Evolutionary conservation across 1,140 invertebrate species (phyloP).

Genomic region (Solenopsis invicta): DNA sequence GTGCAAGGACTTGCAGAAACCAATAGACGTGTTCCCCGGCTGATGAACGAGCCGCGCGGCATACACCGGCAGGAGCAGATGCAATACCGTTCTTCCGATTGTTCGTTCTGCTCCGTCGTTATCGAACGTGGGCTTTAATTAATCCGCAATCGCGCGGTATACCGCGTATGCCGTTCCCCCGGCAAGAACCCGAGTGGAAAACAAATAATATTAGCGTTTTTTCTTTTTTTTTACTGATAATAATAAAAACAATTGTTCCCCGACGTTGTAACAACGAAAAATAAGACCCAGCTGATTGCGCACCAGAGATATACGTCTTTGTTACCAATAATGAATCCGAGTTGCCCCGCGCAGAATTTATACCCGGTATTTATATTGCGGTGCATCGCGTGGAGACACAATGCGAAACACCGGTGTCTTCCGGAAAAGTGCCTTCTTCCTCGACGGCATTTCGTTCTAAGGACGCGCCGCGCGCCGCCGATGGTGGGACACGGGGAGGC

Average conservation of each 20-base stretch:
- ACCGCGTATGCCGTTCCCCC: background rate
- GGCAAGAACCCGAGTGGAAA: background rate
- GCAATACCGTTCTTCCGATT: slow-evolving; percentile 29
- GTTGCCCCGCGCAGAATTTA: slow-evolving; percentile 13
- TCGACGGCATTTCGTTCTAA: slow-evolving; percentile 7
- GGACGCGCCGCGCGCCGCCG: slow-evolving; percentile 1
- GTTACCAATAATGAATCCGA: slow-evolving; percentile 9
- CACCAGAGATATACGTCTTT: background rate
- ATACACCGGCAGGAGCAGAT: slow-evolving; percentile 32
- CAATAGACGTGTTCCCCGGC: slow-evolving; percentile 34
- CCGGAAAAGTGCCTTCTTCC: slow-evolving; percentile 50
- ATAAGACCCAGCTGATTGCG: background rate
- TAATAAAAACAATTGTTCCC: background rate
- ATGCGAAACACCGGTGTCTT: slow-evolving; percentile 11
- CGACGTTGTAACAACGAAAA: background rate
- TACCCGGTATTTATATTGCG: background rate
- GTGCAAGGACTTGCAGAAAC: slow-evolving; percentile 68
- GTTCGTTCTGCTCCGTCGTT: slow-evolving; percentile 12
- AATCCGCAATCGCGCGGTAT: slow-evolving; percentile 31
- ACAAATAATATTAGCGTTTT: slow-evolving; percentile 7
- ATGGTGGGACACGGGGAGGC: slow-evolving; percentile 43
- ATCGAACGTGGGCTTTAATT: slow-evolving; percentile 52
- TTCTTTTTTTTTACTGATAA: background rate
- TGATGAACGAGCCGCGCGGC: slow-evolving; percentile 49
- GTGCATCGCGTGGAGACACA: slow-evolving; percentile 5